A percentile compares a stretch with the other conserved stretches of the same genome.
Evolutionary conservation across 2,113 vertebrate genomes (phyloP).

Genomic region (Cisticola juncidis): DNA sequence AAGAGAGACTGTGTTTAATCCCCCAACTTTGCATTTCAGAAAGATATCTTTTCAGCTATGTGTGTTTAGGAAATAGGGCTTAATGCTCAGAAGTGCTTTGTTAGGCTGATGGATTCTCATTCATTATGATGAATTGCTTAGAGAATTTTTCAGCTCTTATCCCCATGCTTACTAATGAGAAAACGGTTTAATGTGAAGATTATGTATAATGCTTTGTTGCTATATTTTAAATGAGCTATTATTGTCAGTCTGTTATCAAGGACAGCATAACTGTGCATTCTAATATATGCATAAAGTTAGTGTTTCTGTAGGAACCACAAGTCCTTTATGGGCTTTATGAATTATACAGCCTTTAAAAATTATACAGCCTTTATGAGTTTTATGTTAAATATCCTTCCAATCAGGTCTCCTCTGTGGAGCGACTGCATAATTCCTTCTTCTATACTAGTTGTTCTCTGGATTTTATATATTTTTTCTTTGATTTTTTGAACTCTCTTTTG

Average conservation of each 20-base stretch:
- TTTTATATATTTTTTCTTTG: not conserved
- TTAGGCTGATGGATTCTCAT: conserved; percentile 11
- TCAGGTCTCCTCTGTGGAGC: not conserved
- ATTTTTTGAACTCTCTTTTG: not conserved
- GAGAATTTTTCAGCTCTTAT: not conserved
- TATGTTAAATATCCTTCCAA: not conserved
- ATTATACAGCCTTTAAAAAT: not conserved
- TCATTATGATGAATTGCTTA: not conserved
- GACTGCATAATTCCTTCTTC: not conserved
- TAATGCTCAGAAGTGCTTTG: not conserved
- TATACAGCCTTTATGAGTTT: not conserved
- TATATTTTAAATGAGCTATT: not conserved
- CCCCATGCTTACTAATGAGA: not conserved
- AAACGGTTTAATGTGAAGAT: not conserved
- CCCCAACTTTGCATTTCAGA: not conserved
- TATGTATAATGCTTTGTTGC: not conserved
- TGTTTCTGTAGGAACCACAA: not conserved
- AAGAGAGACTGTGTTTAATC: not conserved
- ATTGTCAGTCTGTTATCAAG: not conserved
- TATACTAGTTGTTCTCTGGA: not conserved
- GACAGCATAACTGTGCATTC: not conserved
- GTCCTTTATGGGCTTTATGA: not conserved
- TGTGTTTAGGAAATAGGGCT: not conserved
- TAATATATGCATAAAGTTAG: not conserved
- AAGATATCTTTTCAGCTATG: not conserved